Percentiles rank a stretch among this genome's conserved stretches.
Evolutionary conservation across 2,888 invertebrate species (phyloP).

Genomic region (Caenorhabditis sinica): DNA sequence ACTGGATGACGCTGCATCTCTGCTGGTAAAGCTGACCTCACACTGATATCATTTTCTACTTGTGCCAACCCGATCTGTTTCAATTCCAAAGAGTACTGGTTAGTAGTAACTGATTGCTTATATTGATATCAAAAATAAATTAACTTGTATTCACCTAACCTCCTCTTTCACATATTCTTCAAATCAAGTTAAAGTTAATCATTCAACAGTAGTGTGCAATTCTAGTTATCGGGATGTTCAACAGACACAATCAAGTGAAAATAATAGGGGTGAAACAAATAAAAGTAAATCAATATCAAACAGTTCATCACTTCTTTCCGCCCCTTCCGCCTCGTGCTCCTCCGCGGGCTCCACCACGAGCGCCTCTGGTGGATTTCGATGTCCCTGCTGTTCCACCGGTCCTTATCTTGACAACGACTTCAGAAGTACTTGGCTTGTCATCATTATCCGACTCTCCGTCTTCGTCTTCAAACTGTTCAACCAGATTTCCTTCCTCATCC

Average conservation of each 20-base stretch:
- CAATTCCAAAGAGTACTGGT: too few relatives aligned
- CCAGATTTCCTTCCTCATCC: constrained; percentile 76
- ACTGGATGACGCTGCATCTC: background rate
- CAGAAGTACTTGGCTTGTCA: constrained; percentile 63
- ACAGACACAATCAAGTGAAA: background rate
- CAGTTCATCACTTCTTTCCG: constrained; percentile 42
- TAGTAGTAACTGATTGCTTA: background rate
- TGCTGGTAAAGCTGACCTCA: too few relatives aligned
- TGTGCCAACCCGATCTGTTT: too few relatives aligned
- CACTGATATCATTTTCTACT: too few relatives aligned
- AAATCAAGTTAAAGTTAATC: background rate
- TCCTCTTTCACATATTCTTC: background rate
- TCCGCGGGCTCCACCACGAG: constrained; percentile 52
- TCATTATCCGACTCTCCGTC: constrained; percentile 69
- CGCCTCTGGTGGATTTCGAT: constrained; percentile 24
- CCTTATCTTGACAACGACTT: constrained; percentile 51
- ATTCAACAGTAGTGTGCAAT: constrained; percentile 25
- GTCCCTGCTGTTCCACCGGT: constrained; percentile 10
- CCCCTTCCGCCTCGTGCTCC: constrained; percentile 42
- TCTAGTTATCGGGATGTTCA: constrained; percentile 14
- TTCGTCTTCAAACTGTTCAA: constrained; percentile 71
- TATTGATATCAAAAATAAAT: background rate
- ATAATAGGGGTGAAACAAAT: background rate
- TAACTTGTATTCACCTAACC: background rate
- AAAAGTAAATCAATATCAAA: background rate